A percentile compares a stretch with the other conserved stretches of the same genome.
phyloP scores from a whole-genome alignment of 2,888 invertebrate genomes.

The Pseudanteris insignis region DNA sequence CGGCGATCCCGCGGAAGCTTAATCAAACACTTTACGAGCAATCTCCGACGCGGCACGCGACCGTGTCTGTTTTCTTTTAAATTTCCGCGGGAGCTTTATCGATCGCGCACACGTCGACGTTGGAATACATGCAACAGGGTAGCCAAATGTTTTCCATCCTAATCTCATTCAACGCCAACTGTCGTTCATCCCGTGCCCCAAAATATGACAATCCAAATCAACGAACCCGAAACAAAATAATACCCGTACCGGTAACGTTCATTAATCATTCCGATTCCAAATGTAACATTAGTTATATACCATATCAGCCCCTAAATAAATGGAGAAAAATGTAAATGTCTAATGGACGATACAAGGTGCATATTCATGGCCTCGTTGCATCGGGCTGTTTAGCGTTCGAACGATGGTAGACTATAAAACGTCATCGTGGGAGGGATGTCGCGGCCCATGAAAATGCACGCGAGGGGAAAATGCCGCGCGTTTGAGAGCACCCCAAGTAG shows the following conservation, averaged over 20 bases:
- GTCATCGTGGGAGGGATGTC: slow-evolving; percentile 20
- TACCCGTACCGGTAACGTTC: too few relatives aligned
- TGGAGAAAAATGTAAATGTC: too few relatives aligned
- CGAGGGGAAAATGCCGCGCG: slow-evolving; percentile 37
- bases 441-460: slow-evolving; percentile 33
- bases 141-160: too few relatives aligned
- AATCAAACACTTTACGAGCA: slow-evolving; percentile 10
- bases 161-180: too few relatives aligned
- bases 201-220: too few relatives aligned
- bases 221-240: too few relatives aligned
- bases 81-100: slow-evolving; percentile 56
- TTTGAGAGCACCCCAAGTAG: slow-evolving; percentile 39
- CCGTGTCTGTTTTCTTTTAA: slow-evolving; percentile 51
- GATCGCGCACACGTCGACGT: slow-evolving; percentile 49
- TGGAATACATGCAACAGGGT: slow-evolving; percentile 49
- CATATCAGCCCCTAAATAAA: not conserved
- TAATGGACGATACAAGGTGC: slow-evolving; percentile 15
- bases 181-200: not conserved
- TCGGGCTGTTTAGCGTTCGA: slow-evolving; percentile 8
- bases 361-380: slow-evolving; percentile 15
- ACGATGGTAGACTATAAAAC: slow-evolving; percentile 14
- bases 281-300: too few relatives aligned
- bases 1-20: slow-evolving; percentile 39
- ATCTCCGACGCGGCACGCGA: slow-evolving; percentile 15
- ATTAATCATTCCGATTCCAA: too few relatives aligned